Conservation (phyloP, 2,797 vertebrate genomes). For the Chiloscyllium punctatum region DNA sequence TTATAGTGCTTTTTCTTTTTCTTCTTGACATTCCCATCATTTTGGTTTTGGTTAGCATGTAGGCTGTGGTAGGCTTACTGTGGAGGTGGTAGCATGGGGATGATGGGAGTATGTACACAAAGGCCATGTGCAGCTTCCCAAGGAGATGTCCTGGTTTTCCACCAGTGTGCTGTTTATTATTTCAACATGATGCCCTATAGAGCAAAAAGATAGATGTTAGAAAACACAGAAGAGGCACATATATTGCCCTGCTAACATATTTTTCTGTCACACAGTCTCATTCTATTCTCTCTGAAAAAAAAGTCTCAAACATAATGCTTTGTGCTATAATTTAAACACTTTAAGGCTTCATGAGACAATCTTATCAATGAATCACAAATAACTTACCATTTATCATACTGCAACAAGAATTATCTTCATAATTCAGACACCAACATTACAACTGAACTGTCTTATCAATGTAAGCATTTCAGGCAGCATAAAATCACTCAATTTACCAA, state of each 20-base stretch:
- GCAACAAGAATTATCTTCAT: neutral
- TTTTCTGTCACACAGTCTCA: neutral
- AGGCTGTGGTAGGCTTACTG: conserved; percentile 83
- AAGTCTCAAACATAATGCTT: neutral
- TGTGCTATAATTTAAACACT: neutral
- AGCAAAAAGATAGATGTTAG: conserved; percentile 45
- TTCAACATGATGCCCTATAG: conserved; percentile 77
- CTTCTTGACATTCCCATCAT: conserved; percentile 59
- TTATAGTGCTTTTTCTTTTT: conserved; percentile 51
- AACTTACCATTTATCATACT: neutral
- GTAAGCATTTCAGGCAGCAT: too few relatives aligned
- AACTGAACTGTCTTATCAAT: neutral
- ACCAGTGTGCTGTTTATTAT: conserved; percentile 75
- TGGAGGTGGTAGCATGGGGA: conserved; percentile 68
- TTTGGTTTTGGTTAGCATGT: conserved; percentile 64
- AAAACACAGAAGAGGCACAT: neutral
- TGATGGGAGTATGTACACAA: conserved; percentile 72
- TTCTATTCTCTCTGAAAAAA: neutral
- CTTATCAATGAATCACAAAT: neutral
- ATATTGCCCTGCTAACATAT: too few relatives aligned
- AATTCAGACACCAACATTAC: neutral
- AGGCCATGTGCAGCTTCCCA: conserved; percentile 78
- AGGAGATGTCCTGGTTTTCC: conserved; percentile 76
- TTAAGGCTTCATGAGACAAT: neutral
- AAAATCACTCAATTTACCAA: neutral